Conservation (phyloP, 2,113 vertebrate species). For the Bufo gargarizans region DNA sequence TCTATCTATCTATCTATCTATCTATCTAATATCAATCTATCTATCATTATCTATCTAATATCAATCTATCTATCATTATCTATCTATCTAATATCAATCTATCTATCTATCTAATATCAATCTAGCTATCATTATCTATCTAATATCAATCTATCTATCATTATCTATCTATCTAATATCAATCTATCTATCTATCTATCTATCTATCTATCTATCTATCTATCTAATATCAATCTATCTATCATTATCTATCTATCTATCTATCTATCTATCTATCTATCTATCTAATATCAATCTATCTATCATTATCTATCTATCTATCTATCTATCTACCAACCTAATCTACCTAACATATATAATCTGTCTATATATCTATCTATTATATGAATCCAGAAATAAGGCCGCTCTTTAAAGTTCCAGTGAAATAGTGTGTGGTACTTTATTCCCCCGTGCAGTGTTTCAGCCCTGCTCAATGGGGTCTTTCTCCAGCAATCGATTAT, state of each 20-base stretch:
- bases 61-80: not conserved
- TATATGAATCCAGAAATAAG: too few species aligned
- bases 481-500: too few species aligned
- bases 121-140: not conserved
- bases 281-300: not conserved
- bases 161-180: not conserved
- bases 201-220: not conserved
- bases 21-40: too few species aligned
- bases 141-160: not conserved
- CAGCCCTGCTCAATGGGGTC: too few species aligned
- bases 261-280: not conserved
- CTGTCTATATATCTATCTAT: too few species aligned
- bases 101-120: not conserved
- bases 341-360: not conserved
- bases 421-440: too few species aligned
- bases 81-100: not conserved
- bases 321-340: not conserved
- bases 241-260: not conserved
- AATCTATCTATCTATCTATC: not conserved
- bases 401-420: too few species aligned
- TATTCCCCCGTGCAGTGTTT: too few species aligned
- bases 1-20: not conserved
- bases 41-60: not conserved
- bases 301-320: conserved; percentile 14
- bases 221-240: not conserved